Evolutionary conservation across 2,113 vertebrate species (phyloP).

Genomic region (Eretmochelys imbricata): DNA sequence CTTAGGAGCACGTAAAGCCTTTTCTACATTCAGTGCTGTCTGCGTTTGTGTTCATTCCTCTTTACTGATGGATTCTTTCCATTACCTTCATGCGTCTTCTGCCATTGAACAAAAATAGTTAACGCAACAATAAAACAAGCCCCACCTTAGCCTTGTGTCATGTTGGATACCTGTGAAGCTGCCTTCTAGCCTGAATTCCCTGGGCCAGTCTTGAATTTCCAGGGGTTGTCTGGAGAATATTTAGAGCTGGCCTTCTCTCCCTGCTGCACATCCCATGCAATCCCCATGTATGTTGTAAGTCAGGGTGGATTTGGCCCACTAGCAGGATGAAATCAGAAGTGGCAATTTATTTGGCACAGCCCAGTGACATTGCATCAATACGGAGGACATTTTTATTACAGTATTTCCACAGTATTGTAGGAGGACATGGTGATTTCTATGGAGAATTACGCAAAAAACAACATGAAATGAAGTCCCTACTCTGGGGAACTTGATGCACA

Average conservation of each 20-base stretch:
- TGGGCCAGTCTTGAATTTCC: not conserved
- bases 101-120: not conserved
- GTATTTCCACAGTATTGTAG: not conserved
- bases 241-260: not conserved
- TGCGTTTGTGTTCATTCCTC: not conserved
- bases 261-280: not conserved
- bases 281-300: not conserved
- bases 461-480: not conserved
- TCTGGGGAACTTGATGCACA: constrained; percentile 40
- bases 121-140: constrained; percentile 3
- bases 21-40: not conserved
- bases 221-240: not conserved
- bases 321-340: not conserved
- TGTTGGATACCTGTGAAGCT: not conserved
- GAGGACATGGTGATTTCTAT: fast-evolving
- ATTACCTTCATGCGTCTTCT: not conserved
- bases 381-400: not conserved
- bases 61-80: not conserved
- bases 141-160: not conserved
- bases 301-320: not conserved
- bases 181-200: not conserved
- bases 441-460: not conserved
- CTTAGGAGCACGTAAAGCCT: not conserved
- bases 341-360: not conserved
- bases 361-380: not conserved